Percentiles rank a stretch among this genome's conserved stretches.
Conservation (phyloP, 2,113 vertebrate species). For the Leptocoma aspasia region DNA sequence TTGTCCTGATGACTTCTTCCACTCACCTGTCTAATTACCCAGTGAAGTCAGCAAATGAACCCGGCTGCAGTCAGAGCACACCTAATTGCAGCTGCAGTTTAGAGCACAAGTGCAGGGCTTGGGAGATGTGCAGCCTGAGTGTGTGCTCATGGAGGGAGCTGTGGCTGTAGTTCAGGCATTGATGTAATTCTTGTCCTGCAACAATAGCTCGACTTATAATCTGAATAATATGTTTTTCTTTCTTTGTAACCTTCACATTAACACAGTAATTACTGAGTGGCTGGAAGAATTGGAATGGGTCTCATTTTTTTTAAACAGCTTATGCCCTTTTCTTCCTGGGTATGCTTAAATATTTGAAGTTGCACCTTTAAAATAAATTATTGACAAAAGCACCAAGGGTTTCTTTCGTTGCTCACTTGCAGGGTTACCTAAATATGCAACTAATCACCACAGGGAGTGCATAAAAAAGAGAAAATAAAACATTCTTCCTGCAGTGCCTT, state of each 20-base stretch:
- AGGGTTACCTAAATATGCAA: not conserved
- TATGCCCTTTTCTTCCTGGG: not conserved
- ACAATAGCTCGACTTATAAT: not conserved
- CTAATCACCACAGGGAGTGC: not conserved
- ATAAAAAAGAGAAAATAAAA: not conserved
- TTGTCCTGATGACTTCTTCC: not conserved
- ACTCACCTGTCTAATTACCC: not conserved
- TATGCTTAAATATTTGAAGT: not conserved
- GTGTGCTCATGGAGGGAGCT: rapidly evolving
- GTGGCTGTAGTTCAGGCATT: not conserved
- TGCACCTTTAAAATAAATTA: not conserved
- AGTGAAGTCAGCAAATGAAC: not conserved
- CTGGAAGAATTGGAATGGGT: not conserved
- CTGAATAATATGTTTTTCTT: not conserved
- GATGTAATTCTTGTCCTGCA: not conserved
- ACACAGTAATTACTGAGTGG: not conserved
- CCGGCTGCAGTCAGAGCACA: not conserved
- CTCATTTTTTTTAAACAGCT: not conserved
- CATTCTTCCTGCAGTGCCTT: not conserved
- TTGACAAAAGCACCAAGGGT: not conserved
- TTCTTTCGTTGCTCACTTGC: not conserved
- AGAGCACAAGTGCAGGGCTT: not conserved
- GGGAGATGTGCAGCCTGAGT: not conserved
- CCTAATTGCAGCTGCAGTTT: not conserved
- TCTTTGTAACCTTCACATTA: not conserved